Conservation (phyloP, 1,140 invertebrate genomes). For the Melanaphis sacchari region DNA sequence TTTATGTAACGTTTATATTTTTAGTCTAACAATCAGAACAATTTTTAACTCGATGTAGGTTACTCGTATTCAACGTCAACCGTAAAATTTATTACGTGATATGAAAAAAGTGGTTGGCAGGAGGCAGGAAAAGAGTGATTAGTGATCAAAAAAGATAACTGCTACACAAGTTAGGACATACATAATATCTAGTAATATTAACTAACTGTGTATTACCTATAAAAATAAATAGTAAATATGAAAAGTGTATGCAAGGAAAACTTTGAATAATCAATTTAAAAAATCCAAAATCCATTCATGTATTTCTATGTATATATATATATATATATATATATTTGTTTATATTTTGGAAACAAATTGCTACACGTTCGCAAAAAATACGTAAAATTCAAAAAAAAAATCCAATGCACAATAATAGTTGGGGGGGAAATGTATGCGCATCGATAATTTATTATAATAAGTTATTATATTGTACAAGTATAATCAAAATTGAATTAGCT, state of each 20-base stretch:
- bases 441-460: conserved; percentile 24
- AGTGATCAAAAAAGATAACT: not conserved
- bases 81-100: not conserved
- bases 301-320: conserved; percentile 12
- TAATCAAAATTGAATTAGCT: conserved; percentile 17
- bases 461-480: conserved; percentile 31
- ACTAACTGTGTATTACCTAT: not conserved
- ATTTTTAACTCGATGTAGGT: not conserved
- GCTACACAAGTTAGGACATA: not conserved
- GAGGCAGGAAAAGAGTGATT: no score
- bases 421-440: not conserved
- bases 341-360: conserved; percentile 40
- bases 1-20: not conserved
- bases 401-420: conserved; percentile 17
- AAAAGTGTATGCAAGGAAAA: not conserved
- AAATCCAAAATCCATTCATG: not conserved
- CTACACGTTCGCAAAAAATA: conserved; percentile 39
- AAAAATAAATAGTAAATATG: not conserved
- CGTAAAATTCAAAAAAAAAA: conserved; percentile 2
- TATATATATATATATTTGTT: conserved; percentile 17
- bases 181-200: not conserved
- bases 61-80: not conserved
- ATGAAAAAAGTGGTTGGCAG: not conserved
- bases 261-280: not conserved
- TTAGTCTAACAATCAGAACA: not conserved